These are phyloP conservation scores for Chelonus insularis DNA, from an alignment of 1,140 invertebrate species.

Conservation along the genomic window DNA sequence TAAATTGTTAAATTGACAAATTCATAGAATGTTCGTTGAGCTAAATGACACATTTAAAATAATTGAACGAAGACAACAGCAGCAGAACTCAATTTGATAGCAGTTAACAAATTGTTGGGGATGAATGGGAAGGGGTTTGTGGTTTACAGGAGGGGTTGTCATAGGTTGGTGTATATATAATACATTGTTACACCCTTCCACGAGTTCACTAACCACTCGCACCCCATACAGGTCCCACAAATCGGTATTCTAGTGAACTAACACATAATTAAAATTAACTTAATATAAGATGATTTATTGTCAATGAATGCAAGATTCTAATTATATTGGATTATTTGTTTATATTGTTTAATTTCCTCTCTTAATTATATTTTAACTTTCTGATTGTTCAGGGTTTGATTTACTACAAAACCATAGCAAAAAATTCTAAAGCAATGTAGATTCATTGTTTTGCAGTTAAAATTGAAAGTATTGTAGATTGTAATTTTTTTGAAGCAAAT, in stretches of 20 bases:
- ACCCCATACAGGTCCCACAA: conserved; percentile 13
- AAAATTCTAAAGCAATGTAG: too few species aligned
- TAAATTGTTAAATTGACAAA: background rate
- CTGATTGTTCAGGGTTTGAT: too few species aligned
- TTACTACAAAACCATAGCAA: too few species aligned
- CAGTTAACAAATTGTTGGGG: conserved; percentile 56
- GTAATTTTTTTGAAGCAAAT: too few species aligned
- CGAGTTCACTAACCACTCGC: conserved; percentile 25
- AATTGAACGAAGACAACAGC: background rate
- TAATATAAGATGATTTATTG: conserved; percentile 14
- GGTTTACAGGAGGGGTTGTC: conserved; percentile 46
- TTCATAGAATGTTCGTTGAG: too few species aligned
- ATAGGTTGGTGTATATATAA: conserved; percentile 41
- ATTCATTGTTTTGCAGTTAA: too few species aligned
- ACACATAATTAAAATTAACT: conserved; percentile 55
- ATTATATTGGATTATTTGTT: too few species aligned
- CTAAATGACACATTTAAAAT: too few species aligned
- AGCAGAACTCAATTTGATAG: conserved; percentile 47
- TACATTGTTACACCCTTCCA: conserved; percentile 56
- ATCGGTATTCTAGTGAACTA: conserved; percentile 37
- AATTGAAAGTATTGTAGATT: too few species aligned
- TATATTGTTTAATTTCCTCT: too few species aligned
- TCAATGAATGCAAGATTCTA: background rate
- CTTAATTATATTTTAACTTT: too few species aligned
- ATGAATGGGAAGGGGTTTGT: conserved; percentile 36